Percentiles rank a stretch among this genome's conserved stretches.
phyloP scores from a whole-genome alignment of 2,113 vertebrate genomes.

The Laterallus jamaicensis region DNA sequence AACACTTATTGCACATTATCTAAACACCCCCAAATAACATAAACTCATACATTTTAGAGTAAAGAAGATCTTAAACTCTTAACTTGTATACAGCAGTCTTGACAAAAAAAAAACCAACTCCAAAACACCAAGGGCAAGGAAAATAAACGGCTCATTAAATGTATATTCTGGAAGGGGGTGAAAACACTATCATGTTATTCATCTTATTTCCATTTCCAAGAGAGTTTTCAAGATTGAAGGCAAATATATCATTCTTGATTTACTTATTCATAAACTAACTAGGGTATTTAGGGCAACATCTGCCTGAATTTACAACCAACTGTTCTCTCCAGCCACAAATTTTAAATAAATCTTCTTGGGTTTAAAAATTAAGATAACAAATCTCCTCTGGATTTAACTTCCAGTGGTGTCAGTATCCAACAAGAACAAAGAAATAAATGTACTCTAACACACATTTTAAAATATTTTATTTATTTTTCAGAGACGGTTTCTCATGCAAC shows the following conservation, averaged over 20 bases:
- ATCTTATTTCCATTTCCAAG: background rate
- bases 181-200: background rate
- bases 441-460: background rate
- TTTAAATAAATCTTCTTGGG: background rate
- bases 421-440: background rate
- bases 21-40: background rate
- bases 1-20: background rate
- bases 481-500: background rate
- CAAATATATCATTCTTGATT: background rate
- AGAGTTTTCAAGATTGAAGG: background rate
- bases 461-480: background rate
- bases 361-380: background rate
- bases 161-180: background rate
- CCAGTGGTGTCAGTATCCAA: background rate
- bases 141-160: background rate
- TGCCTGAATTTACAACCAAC: slow-evolving; percentile 7
- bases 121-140: background rate
- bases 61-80: background rate
- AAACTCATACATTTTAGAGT: background rate
- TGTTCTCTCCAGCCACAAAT: background rate
- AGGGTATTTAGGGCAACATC: slow-evolving; percentile 25
- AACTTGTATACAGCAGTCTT: background rate
- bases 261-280: background rate
- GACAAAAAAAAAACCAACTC: background rate
- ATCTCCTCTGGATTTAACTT: background rate